These are phyloP conservation scores for Alviniconcha strummeri DNA, from an alignment of 2,888 invertebrate species.

Conservation along the genomic window DNA sequence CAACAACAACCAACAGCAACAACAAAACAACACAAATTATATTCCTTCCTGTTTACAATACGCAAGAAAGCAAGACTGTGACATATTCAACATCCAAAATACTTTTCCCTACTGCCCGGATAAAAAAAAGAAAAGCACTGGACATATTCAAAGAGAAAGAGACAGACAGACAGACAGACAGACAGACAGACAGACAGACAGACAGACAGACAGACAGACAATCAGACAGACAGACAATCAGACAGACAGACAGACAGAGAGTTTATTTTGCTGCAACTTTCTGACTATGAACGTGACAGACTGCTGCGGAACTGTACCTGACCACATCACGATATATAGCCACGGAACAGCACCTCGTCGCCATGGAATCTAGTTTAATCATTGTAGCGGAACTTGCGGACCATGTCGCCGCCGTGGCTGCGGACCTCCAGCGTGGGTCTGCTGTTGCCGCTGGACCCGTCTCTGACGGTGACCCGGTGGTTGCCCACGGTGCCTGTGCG, in stretches of 20 bases:
- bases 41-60: too few relatives aligned
- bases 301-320: background rate
- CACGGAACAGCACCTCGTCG: background rate
- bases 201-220: background rate
- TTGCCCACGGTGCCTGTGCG: constrained; percentile 39
- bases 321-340: background rate
- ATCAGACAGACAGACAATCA: too few relatives aligned
- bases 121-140: too few relatives aligned
- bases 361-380: background rate
- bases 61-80: too few relatives aligned
- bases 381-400: constrained; percentile 44
- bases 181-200: too few relatives aligned
- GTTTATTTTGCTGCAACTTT: background rate
- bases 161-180: too few relatives aligned
- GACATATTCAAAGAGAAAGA: too few relatives aligned
- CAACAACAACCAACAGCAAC: too few relatives aligned
- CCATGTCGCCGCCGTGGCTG: constrained; percentile 34
- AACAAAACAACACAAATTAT: too few relatives aligned
- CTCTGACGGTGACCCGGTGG: constrained; percentile 45
- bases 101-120: too few relatives aligned
- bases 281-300: background rate
- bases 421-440: constrained; percentile 43
- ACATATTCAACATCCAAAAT: too few relatives aligned
- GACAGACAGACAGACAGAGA: background rate
- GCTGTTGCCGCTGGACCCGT: constrained; percentile 35